phyloP scores from a whole-genome alignment of 2,113 vertebrate genomes.

The Speoplatyrhinus poulsoni region DNA sequence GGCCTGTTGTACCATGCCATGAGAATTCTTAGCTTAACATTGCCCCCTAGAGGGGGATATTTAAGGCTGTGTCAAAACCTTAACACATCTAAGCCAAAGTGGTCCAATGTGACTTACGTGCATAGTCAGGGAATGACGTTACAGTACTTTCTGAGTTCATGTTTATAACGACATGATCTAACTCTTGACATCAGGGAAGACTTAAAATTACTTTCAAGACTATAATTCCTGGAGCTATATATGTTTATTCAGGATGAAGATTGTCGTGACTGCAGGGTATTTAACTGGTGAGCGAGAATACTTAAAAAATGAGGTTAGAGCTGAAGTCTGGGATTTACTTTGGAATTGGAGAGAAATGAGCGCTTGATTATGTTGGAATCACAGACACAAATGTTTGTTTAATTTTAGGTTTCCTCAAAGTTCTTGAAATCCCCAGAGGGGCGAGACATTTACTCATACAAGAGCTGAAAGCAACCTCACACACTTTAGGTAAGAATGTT shows the following conservation, averaged over 20 bases:
- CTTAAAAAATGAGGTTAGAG: slow-evolving; percentile 12
- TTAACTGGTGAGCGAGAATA: slow-evolving; percentile 8
- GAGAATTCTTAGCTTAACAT: slow-evolving; percentile 39
- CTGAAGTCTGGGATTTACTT: slow-evolving; percentile 8
- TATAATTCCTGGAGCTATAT: slow-evolving; percentile 18
- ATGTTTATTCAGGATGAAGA: slow-evolving; percentile 26
- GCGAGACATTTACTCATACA: slow-evolving; percentile 94
- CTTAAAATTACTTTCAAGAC: neutral
- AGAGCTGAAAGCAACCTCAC: slow-evolving; percentile 83
- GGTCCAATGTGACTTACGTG: slow-evolving; percentile 25
- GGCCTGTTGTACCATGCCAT: neutral
- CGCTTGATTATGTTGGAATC: slow-evolving; percentile 15
- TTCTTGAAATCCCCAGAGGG: slow-evolving; percentile 93
- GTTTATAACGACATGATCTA: slow-evolving; percentile 28
- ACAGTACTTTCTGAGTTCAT: slow-evolving; percentile 7
- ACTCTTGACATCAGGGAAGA: slow-evolving; percentile 17
- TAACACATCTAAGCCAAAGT: slow-evolving; percentile 7
- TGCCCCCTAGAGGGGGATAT: slow-evolving; percentile 58
- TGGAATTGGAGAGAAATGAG: slow-evolving; percentile 15
- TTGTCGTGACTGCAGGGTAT: neutral
- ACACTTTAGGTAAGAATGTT: slow-evolving; percentile 85
- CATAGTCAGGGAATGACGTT: slow-evolving; percentile 32
- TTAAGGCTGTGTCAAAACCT: slow-evolving; percentile 9
- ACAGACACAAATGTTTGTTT: slow-evolving; percentile 36
- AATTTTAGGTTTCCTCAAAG: slow-evolving; percentile 87